Base-by-base conservation (phyloP, 1,140 invertebrate species). In the Arion vulgaris region DNA sequence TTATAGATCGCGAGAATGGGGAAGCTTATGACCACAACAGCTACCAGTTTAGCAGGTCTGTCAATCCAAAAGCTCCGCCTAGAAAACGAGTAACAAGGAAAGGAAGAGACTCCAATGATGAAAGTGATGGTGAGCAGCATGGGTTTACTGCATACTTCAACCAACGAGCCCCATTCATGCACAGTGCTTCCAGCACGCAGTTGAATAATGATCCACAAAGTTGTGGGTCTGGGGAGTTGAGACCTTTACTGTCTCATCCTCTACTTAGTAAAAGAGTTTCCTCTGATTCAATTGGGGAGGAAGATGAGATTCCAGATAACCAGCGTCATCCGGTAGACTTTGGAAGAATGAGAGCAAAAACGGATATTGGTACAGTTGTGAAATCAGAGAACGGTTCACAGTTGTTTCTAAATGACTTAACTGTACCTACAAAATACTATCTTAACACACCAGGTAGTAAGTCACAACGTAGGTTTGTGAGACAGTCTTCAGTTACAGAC, bases 381-480 rank as follows among this genome's bases (percentile, higher is more conserved):
- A 88, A 89, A 81, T 88, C 89, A 68, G 81, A 85, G 72, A 89
- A 87, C 84, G 90, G 89, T 80, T 83, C 86, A 80, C 86, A 90
- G 77, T 84, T 90, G 66, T 89, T 86, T 79, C 83, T 88, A 39
- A 85, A 89, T 62, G 84, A 88, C 51, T 84, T 87, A 38, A 62
- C 51, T 49, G 26, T 81, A 15, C 41, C 78, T 32, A 57, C 66
- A n/a, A 79, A 79, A 62, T 83, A 49, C 36, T 80, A 66, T 17
- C 19, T 66, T 28, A 28, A 23, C 5, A 15, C 57, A 57, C n/a
- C n/a, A 23, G 17, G 11, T 49, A 19, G 7, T 32, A 17, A 49
- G 32, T 74, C 78, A 4, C 36, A 72, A 23, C 71, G 23, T n/a
- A 17, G 57, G 38, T n/a, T 38, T 41, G 51, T 79, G 17, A 41